A percentile compares a stretch with the other conserved stretches of the same genome.
These are phyloP conservation scores for Maconellicoccus hirsutus DNA, from an alignment of 1,140 invertebrate genomes.

Conservation along the genomic window DNA sequence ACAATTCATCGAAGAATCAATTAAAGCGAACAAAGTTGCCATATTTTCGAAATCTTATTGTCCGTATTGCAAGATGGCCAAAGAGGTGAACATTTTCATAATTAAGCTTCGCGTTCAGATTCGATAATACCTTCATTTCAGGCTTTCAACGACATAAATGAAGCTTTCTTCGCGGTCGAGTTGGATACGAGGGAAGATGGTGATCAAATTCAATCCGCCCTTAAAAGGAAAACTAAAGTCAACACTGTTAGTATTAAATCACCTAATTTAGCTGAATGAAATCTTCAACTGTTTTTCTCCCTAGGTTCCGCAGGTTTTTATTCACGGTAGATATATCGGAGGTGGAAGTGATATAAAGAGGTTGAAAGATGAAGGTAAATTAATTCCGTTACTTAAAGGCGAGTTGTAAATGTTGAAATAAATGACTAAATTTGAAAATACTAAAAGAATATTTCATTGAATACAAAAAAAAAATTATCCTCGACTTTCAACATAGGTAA, in stretches of 20 bases:
- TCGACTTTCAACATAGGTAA: no score
- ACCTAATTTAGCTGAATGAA: no score
- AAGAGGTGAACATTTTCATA: slow-evolving; percentile 37
- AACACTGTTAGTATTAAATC: slow-evolving; percentile 50
- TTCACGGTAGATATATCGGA: slow-evolving; percentile 81
- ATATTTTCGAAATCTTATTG: slow-evolving; percentile 84
- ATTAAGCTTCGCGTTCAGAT: no score
- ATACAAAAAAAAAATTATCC: no score
- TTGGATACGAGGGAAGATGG: slow-evolving; percentile 66
- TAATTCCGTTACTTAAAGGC: slow-evolving; percentile 2
- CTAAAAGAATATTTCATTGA: no score
- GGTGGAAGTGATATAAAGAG: slow-evolving; percentile 75
- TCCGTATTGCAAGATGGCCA: slow-evolving; percentile 77
- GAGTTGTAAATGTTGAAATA: no score
- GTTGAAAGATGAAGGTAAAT: slow-evolving; percentile 52
- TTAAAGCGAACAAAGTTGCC: no score
- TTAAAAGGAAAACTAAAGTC: slow-evolving; percentile 70
- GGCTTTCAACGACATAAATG: slow-evolving; percentile 59
- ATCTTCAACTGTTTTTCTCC: neutral
- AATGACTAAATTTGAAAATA: no score
- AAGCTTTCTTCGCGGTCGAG: slow-evolving; percentile 63
- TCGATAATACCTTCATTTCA: slow-evolving; percentile 34
- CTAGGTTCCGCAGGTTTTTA: slow-evolving; percentile 75
- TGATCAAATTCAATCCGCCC: slow-evolving; percentile 61
- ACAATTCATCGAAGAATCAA: no score